Evolutionary conservation across 2,888 invertebrate species (phyloP), one percentile per base, ranked within the genome.

Genomic region (Onthophagus sagittarius): DNA sequence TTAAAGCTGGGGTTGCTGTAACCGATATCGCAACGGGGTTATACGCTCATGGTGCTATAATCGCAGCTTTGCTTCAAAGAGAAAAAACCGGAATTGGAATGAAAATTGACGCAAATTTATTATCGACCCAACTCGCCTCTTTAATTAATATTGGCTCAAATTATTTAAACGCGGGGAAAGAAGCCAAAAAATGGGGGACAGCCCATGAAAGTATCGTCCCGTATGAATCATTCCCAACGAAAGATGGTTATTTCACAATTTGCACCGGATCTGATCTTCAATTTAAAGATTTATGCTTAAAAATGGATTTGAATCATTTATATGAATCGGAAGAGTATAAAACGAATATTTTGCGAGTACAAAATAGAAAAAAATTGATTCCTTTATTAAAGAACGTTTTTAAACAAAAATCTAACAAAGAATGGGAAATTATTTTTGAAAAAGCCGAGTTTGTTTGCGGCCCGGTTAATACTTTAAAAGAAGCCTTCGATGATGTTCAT

Each of bases 181-280:
- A 95, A 80, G 93, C 93, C 0, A 86, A 88, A 74, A 88, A 95
- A 71, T 93, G 93, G 91, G 98, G 98, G n/a, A 97, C 97, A 0
- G 94, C 94, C 0, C 98, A 99, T 84, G 94, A 92, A 75, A 97
- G 95, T 82, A 92, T 99, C 75, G 98, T 98, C 0, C 98, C 98
- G 0, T 98, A 99, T 82, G 93, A 98, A 87, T 91, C 94, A 2
- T 98, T 98, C 81, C 88, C 89, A 81, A 95, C 96, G 0, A 89
- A 88, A 81, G 93, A 96, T 83, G 94, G 94, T 0, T 93, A 93
- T 80, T 88, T 97, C 72, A 94, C 98, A 0, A 87, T 98, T 2
- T 97, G 97, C 0, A 90, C 94, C 1, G 97, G 96, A 0, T 97
- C 95, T 69, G 92, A 98, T 82, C 85, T 87, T 0, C 95, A 96